Base-by-base conservation (phyloP, 2,113 vertebrate genomes). In the Perognathus longimembris region DNA sequence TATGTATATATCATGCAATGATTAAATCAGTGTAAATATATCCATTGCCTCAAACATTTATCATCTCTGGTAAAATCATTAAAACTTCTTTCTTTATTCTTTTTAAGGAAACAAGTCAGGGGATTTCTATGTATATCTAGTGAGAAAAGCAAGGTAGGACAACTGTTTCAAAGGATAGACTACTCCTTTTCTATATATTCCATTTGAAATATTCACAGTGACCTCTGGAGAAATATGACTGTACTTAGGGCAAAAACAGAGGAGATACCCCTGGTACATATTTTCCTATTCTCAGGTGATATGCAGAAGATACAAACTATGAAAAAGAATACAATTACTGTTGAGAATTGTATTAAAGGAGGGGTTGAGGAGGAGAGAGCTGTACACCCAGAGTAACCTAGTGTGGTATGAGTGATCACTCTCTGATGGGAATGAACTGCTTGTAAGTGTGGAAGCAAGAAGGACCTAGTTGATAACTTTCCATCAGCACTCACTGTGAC, bases 61-160 rank as follows among this genome's bases (percentile, higher is more conserved):
- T 22, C 30, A 45, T 73, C 32, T 81, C 4, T 71, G 32, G 12
- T 63, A 17, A 63, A 80, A 63, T 14, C 0, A 64, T 50, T 50
- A 17, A 45, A 26, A 36, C 63, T 18, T 11, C 34, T 20, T 75
- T 82, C 11, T 74, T 36, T 18, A 66, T 38, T 18, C 10, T 26
- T 81, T 81, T 67, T 57, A 61, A 24, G n/a, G 63, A 92, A 50
- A 73, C 11, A 45, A 54, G 89, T 24, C 94, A 32, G 78, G 36
- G 17, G 88, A 90, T 81, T 75, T 6, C 36, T 92, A 5, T 57
- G 14, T 59, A 59, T 67, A 8, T 66, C n/a, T 76, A 71, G 22
- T 54, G 45, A 67, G 32, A 1, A 66, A 36, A 42, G 20, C 34
- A 20, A 70, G 20, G 2, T 70, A 26, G n/a, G 11, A 38, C 64